These are phyloP conservation scores for Egretta garzetta DNA, from an alignment of 2,113 vertebrate genomes.

Conservation along the genomic window DNA sequence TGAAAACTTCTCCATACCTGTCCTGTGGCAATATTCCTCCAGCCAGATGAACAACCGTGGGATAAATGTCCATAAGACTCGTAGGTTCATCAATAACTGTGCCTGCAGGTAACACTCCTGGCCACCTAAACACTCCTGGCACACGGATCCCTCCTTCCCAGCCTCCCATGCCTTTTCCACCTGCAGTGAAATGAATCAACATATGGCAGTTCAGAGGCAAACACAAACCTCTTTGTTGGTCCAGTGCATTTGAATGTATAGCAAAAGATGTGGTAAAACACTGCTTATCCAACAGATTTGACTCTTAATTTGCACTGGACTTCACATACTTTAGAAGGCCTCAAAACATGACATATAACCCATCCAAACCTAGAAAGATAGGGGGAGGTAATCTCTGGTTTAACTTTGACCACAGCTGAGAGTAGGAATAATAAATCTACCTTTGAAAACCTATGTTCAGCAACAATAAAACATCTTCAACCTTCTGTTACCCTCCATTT, in stretches of 20 bases:
- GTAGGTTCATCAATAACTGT: conserved; percentile 79
- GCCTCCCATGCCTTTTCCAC: conserved; percentile 86
- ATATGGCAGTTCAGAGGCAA: neutral
- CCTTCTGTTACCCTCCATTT: neutral
- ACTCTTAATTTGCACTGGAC: neutral
- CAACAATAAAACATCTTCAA: neutral
- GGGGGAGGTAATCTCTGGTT: neutral
- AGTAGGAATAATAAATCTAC: neutral
- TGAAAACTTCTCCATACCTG: conserved; percentile 65
- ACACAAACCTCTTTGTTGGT: neutral
- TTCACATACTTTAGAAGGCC: neutral
- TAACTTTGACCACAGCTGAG: neutral
- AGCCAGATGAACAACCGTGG: conserved; percentile 79
- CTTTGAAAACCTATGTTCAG: neutral
- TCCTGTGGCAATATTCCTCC: conserved; percentile 65
- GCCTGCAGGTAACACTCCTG: conserved; percentile 76
- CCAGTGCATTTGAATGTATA: neutral
- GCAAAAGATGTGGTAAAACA: neutral
- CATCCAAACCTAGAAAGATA: neutral
- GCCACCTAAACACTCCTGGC: conserved; percentile 86
- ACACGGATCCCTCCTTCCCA: conserved; percentile 91
- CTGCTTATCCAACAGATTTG: neutral
- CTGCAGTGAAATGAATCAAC: conserved; percentile 55
- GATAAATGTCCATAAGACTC: conserved; percentile 89
- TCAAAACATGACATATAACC: neutral